A percentile compares a stretch with the other conserved stretches of the same genome.
These are phyloP conservation scores for Coleophora deauratella DNA, from an alignment of 2,888 invertebrate species.

Conservation along the genomic window DNA sequence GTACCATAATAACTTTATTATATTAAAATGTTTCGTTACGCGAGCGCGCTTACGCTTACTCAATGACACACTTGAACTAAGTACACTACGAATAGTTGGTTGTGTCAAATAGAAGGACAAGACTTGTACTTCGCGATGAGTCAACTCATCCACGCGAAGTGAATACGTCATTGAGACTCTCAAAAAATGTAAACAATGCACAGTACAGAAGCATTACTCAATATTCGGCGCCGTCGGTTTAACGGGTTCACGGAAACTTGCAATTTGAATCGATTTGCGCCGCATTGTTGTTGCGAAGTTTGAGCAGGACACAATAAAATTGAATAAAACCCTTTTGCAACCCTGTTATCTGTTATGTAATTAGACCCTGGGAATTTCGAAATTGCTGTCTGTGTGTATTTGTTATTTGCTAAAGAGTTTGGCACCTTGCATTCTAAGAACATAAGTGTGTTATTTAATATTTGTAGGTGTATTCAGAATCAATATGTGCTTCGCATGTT, in stretches of 20 bases:
- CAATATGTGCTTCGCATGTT: too few relatives aligned
- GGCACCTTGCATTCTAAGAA: too few relatives aligned
- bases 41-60: not conserved
- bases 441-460: too few relatives aligned
- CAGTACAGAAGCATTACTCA: constrained; percentile 1
- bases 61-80: not conserved
- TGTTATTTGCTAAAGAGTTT: too few relatives aligned
- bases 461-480: too few relatives aligned
- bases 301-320: not conserved
- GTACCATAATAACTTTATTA: not conserved
- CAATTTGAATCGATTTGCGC: constrained; percentile 3
- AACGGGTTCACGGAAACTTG: constrained; percentile 2
- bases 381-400: too few relatives aligned
- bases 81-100: not conserved
- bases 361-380: too few relatives aligned
- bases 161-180: constrained; percentile 1
- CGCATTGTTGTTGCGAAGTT: not conserved
- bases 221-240: constrained; percentile 2
- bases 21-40: too few relatives aligned
- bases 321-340: not conserved
- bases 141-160: constrained; percentile 1
- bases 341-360: not conserved
- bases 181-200: constrained; percentile 10
- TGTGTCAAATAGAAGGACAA: constrained; percentile 1
- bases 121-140: constrained; percentile 1